phyloP scores from a whole-genome alignment of 2,113 vertebrate genomes.

The Meriones unguiculatus region DNA sequence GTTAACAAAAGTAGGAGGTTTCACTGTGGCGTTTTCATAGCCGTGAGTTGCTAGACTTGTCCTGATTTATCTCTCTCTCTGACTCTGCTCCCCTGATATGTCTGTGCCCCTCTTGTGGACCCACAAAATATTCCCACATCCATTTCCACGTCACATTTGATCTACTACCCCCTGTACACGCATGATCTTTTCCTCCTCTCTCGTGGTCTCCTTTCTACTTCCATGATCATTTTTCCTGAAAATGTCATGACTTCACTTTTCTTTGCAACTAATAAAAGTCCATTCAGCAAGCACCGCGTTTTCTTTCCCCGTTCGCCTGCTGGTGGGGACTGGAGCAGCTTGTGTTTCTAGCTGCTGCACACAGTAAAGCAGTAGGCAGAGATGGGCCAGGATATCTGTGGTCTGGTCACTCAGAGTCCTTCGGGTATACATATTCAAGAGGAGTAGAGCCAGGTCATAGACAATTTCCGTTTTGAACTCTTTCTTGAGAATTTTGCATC shows the following conservation, averaged over 20 bases:
- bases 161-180: not conserved
- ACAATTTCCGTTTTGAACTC: not conserved
- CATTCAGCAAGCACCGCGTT: not conserved
- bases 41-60: not conserved
- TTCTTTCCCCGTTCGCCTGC: not conserved
- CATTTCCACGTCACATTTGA: not conserved
- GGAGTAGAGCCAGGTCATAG: not conserved
- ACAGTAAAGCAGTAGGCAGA: not conserved
- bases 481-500: not conserved
- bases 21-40: not conserved
- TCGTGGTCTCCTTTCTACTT: not conserved
- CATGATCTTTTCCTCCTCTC: not conserved
- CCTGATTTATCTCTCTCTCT: not conserved
- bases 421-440: not conserved
- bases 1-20: not conserved
- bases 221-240: not conserved
- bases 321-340: too few species aligned
- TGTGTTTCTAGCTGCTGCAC: not conserved
- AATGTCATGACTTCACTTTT: not conserved
- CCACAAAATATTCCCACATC: not conserved
- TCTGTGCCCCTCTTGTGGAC: not conserved
- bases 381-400: not conserved
- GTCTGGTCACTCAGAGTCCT: not conserved
- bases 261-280: not conserved
- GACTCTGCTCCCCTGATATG: not conserved